Evolutionary conservation across 2,888 invertebrate species (phyloP), one percentile per base, ranked within the genome.

Genomic region (Esperia sulphurella): DNA sequence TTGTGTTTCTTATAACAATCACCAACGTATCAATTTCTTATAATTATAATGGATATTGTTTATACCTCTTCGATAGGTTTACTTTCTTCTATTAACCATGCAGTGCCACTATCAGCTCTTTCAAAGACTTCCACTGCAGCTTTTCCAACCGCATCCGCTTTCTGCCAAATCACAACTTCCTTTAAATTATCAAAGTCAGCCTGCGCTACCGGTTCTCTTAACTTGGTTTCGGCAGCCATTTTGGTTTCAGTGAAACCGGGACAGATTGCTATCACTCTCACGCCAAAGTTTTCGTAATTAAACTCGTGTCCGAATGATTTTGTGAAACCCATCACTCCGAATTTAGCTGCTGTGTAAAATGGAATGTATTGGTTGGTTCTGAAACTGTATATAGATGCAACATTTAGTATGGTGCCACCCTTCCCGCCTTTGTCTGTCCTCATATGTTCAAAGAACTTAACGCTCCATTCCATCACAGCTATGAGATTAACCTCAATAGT

Each of bases 391-490:
- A 90, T 83, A 2, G 92, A 92, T 0, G 91, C 82, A 30, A 92
- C 79, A 65, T 93, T 93, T n/a, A 93, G 78, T 38, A 93, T 83
- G 2, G 86, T 79, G 4, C 93, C 93, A 5, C 92, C 93, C 14
- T 71, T 63, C 0, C 90, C 90, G 0, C 87, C 83, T 35, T 79
- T 81, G 53, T 89, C 79, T 44, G 69, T 79, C 14, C 90, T 78
- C 88, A 92, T 87, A 64, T 88, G 79, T 48, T 91, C 76, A 50
- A 90, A 74, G 14, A 85, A 92, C 29, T 91, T 71, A 12, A 85
- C 60, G 0, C 81, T 80, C 45, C 90, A 66, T 35, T 62, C 60
- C 5, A 68, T 51, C 2, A 63, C 21, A n/a, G 60, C 58, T 28
- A 57, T 62, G 0, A 54, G 48, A 39, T 87, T 86, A 28, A 79